Evolutionary conservation across 2,113 vertebrate genomes (phyloP).

Genomic region (Anhinga rufa): DNA sequence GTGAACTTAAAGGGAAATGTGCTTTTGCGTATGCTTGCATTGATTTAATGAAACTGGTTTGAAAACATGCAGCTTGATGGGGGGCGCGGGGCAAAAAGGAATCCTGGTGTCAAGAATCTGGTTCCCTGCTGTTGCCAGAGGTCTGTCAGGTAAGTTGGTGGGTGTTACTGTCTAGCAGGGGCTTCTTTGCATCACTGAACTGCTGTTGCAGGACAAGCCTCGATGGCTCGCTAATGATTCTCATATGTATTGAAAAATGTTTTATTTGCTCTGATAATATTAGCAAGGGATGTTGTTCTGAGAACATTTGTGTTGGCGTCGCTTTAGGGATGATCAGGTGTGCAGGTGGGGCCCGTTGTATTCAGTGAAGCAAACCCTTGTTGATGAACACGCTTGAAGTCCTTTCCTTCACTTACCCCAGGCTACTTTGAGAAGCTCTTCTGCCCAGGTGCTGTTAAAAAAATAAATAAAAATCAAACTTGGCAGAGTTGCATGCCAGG

Average conservation of each 20-base stretch:
- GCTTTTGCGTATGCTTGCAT: neutral
- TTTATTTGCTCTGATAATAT: neutral
- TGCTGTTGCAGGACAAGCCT: neutral
- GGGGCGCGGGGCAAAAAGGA: neutral
- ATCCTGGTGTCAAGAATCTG: neutral
- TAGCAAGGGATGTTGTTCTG: neutral
- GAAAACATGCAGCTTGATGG: neutral
- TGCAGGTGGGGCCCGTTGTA: neutral
- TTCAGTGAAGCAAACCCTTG: neutral
- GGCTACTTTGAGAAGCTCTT: neutral
- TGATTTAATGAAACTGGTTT: accelerated
- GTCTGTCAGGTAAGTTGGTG: accelerated
- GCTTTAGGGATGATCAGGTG: accelerated
- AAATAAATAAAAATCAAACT: neutral
- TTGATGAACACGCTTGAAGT: neutral
- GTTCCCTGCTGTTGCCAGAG: neutral
- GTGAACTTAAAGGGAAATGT: neutral
- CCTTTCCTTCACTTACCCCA: neutral
- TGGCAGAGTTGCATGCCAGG: neutral
- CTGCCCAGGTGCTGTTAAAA: neutral
- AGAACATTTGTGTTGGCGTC: accelerated
- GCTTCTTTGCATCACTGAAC: neutral
- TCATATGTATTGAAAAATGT: accelerated
- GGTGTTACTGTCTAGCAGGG: accelerated
- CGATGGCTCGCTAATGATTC: accelerated